Evolutionary conservation across 2,888 invertebrate genomes (phyloP), one percentile per base, ranked within the genome.

Genomic region (Oxyteleia sp.): DNA sequence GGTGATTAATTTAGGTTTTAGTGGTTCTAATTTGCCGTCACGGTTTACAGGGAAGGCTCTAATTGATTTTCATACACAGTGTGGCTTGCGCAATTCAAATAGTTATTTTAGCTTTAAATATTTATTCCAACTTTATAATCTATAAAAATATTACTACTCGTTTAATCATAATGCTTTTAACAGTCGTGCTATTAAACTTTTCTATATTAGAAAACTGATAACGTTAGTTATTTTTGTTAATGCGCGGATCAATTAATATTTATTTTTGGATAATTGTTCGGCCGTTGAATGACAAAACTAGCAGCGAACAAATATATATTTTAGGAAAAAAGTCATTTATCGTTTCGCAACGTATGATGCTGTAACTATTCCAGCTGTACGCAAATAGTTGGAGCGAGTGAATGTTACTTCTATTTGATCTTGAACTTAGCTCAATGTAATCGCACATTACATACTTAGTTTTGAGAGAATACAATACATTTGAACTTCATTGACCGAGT

Each of bases 381-480:
- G 63, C 63, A 63, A 47, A 47, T 35, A 69, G 43, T 43, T 43
- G 10, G 3, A 55, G 16, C n/a, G 26, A 69, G 20, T 57, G 69
- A 57, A 69, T 45, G 55, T 71, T 43, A 71, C 45, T 71, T 71
- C 59, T 47, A 59, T 38, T 45, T 71, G 71, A 59, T 71, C 71
- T 59, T 71, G 71, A 71, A 71, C 71, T 71, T 71, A 71, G 71
- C 59, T 57, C 59, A 20, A 38, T 59, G 71, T 71, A 71, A 69
- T 57, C 47, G 55, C 16, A 49, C 38, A 59, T 71, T 69, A 69
- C 47, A 69, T 32, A 32, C 41, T 43, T n/a, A 10, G 57, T 47
- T 69, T 69, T 47, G 35, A 26, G 11, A 15, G 45, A 69, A 57
- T 15, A 45, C 55, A 45, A 57, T 57, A 13, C 49, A 59, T 59